Conservation (phyloP, 2,797 vertebrate genomes). For the Myotis daubentonii region DNA sequence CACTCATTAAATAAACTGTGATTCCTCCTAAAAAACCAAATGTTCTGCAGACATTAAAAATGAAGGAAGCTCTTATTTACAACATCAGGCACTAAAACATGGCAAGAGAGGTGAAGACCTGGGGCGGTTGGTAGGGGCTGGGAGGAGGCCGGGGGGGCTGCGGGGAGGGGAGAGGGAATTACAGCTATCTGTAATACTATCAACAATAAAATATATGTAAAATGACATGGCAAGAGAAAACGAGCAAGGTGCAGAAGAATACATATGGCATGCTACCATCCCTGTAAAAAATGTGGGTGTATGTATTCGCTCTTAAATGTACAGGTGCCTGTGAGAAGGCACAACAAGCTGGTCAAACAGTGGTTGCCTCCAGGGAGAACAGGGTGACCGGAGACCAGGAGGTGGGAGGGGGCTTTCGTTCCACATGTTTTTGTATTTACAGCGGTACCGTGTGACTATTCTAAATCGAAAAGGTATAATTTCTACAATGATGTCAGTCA, state of each 20-base stretch:
- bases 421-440: not conserved
- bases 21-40: not conserved
- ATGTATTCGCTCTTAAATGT: not conserved
- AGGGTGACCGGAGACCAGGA: not conserved
- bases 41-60: not conserved
- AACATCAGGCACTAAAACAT: not conserved
- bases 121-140: too few species aligned
- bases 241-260: not conserved
- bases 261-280: not conserved
- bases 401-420: not conserved
- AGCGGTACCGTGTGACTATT: not conserved
- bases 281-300: not conserved
- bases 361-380: not conserved
- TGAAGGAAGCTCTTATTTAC: not conserved
- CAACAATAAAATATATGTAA: too few species aligned
- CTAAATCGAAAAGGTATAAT: conserved; percentile 11
- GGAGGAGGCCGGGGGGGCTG: too few species aligned
- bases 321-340: not conserved
- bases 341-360: not conserved
- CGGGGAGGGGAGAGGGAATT: too few species aligned
- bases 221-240: not conserved
- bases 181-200: too few species aligned
- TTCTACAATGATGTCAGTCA: not conserved
- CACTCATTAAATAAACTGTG: not conserved
- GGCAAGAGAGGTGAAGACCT: not conserved